A percentile compares a stretch with the other conserved stretches of the same genome.
phyloP scores from a whole-genome alignment of 37 sponge, comb jelly and placozoan species.

The Eunapius fragilis region DNA sequence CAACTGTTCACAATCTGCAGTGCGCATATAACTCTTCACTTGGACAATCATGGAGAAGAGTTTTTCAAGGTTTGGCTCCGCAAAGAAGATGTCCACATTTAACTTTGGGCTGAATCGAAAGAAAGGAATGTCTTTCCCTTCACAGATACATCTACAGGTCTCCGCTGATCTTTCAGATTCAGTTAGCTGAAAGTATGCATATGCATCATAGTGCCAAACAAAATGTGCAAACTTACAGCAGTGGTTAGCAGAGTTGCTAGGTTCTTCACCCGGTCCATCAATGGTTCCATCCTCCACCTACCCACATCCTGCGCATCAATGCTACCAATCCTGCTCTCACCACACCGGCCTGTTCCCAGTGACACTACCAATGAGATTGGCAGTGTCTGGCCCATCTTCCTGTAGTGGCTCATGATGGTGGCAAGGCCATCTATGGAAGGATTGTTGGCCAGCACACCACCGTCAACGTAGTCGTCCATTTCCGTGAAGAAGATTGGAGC shows the following conservation, averaged over 20 bases:
- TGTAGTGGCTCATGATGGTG: neutral
- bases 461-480: conserved; percentile 22
- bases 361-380: conserved; percentile 20
- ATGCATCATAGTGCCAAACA: too few relatives aligned
- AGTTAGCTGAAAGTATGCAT: neutral
- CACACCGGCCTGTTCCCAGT: conserved; percentile 32
- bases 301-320: conserved; percentile 36
- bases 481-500: conserved; percentile 34
- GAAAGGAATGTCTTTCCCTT: neutral
- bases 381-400: neutral
- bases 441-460: conserved; percentile 35
- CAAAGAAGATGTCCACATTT: neutral
- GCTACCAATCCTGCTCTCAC: conserved; percentile 21
- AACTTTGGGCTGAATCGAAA: neutral
- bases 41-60: neutral
- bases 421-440: conserved; percentile 20
- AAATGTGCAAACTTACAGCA: conserved; percentile 3
- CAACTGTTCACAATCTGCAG: neutral
- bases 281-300: neutral
- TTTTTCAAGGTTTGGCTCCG: neutral
- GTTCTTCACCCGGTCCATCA: neutral
- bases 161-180: neutral
- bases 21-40: neutral
- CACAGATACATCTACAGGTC: neutral
- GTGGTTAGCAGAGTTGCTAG: conserved; percentile 4